Conservation (phyloP, 1,140 invertebrate species). For the Rhagoletis zephyria region DNA sequence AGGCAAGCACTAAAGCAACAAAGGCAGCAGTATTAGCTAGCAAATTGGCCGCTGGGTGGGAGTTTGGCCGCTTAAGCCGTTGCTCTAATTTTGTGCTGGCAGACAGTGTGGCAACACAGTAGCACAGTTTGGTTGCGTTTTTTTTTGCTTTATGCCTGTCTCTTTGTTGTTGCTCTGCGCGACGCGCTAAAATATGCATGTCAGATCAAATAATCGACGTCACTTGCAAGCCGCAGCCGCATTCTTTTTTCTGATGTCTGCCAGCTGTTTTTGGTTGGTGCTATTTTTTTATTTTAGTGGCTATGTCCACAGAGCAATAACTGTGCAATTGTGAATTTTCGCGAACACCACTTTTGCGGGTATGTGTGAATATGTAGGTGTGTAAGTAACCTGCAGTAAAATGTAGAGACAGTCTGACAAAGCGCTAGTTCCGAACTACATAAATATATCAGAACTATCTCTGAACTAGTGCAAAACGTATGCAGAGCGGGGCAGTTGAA, state of each 20-base stretch:
- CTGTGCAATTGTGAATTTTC: neutral
- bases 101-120: slow-evolving; percentile 14
- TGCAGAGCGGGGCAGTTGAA: too few relatives aligned
- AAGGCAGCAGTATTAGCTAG: neutral
- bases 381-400: too few relatives aligned
- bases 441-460: too few relatives aligned
- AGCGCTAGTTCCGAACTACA: too few relatives aligned
- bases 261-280: neutral
- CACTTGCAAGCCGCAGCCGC: slow-evolving; percentile 5
- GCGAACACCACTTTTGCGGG: too few relatives aligned
- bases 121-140: neutral
- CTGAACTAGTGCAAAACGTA: too few relatives aligned
- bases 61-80: neutral
- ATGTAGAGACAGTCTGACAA: too few relatives aligned
- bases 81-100: neutral
- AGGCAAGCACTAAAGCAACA: neutral
- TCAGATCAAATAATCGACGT: slow-evolving; percentile 21
- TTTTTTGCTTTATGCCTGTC: neutral
- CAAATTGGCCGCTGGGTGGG: neutral
- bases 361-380: neutral
- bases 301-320: neutral
- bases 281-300: neutral
- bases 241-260: neutral
- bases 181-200: slow-evolving; percentile 1
- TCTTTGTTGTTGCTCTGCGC: neutral